Evolutionary conservation across 2,797 vertebrate species (phyloP), one percentile per base, ranked within the genome.

Genomic region (Mycteria americana): DNA sequence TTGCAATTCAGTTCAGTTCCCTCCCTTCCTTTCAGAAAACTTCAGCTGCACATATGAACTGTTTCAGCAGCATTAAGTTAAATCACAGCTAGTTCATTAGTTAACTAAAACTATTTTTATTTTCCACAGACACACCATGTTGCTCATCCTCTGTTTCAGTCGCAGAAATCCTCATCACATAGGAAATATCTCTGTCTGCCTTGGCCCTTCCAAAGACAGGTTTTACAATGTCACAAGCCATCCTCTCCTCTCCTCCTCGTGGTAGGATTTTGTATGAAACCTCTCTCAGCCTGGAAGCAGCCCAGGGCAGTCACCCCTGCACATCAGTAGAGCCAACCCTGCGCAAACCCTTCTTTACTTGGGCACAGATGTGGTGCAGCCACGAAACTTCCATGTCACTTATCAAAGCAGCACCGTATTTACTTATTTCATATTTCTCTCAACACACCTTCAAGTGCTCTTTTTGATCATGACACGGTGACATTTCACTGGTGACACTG

Each of bases 391-490:
- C 3, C 11, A 13, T 1, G 15, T 62, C 79, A 39, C 25, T 45
- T 56, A 9, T 37, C 37, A 80, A 65, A 76, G 57, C 67, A 43
- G 54, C 41, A 54, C 33, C 21, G 1, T 43, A 31, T 91, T 56
- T 43, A 62, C 12, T 57, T 27, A 41, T 24, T 62, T 57, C 14
- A 2, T 24, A 13, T n/a, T 63, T 63, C 69, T 80, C 37, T 62
- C 56, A 24, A 22, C 15, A 45, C n/a, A 35, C 18, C 3, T 74
- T 76, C 46, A 56, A 19, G 25, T 11, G 22, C 6, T 45, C 16
- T 37, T 76, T 72, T 14, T 8, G 8, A 37, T 16, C 2, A 2
- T 3, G 8, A 30, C 41, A 50, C 0, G 3, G 88, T 53, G 39
- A 62, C 24, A 6, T 48, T 51, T 48, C 78, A 48, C 39, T 7